A percentile compares a stretch with the other conserved stretches of the same genome.
These are phyloP conservation scores for Pygocentrus nattereri DNA, from an alignment of 2,797 vertebrate genomes.

Conservation along the genomic window DNA sequence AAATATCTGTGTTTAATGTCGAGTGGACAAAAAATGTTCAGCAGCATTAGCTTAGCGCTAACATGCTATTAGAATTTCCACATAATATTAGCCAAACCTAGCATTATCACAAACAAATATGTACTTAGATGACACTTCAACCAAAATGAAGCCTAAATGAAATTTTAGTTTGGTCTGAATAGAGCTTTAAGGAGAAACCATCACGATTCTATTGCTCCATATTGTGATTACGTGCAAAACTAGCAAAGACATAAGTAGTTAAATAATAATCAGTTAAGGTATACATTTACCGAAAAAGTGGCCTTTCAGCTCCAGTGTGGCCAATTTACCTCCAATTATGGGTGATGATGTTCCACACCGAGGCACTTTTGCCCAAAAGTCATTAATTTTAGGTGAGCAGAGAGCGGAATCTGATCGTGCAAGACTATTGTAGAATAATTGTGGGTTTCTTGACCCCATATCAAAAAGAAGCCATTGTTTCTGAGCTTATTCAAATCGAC, in stretches of 20 bases:
- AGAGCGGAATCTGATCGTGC: conserved; percentile 21
- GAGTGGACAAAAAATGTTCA: no score
- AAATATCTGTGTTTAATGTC: no score
- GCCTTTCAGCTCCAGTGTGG: conserved; percentile 3
- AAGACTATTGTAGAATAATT: conserved; percentile 33
- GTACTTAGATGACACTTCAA: no score
- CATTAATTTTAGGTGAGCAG: conserved; percentile 44
- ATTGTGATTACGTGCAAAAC: background rate
- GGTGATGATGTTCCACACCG: conserved; percentile 7
- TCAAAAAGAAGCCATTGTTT: conserved; percentile 37
- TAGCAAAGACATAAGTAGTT: background rate
- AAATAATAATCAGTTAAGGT: background rate
- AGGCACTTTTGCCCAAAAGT: conserved; percentile 20
- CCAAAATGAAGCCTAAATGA: no score
- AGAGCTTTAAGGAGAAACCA: background rate
- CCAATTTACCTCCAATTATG: conserved; percentile 25
- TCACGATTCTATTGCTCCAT: background rate
- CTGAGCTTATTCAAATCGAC: conserved; percentile 46
- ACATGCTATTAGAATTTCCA: no score
- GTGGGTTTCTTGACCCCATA: conserved; percentile 6
- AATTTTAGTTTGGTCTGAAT: background rate
- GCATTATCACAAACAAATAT: no score
- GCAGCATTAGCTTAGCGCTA: no score
- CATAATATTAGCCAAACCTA: no score
- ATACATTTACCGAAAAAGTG: background rate